Conservation (phyloP, 2,888 invertebrate species). For the Rhagonycha fulva region DNA sequence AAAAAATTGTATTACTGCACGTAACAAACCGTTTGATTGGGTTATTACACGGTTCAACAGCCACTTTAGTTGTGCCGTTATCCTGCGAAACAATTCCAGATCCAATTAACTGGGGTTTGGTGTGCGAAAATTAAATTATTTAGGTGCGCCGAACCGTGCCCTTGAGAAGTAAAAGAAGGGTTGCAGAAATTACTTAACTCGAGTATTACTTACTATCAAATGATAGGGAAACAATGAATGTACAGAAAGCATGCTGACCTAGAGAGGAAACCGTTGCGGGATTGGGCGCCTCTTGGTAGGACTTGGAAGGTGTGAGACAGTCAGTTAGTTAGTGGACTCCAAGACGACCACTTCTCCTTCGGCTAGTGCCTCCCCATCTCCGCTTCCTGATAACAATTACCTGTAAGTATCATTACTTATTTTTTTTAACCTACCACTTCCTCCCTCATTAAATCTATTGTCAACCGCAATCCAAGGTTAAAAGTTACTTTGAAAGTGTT, state of each 20-base stretch:
- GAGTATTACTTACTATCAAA: slow-evolving; percentile 29
- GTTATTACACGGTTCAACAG: slow-evolving; percentile 5
- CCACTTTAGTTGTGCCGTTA: not conserved
- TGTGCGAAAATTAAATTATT: not conserved
- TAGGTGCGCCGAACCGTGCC: slow-evolving; percentile 26
- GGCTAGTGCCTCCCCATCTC: slow-evolving; percentile 39
- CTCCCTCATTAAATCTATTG: slow-evolving; percentile 25
- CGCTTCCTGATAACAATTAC: slow-evolving; percentile 36
- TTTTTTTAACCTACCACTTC: slow-evolving; percentile 37
- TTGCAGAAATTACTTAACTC: slow-evolving; percentile 33
- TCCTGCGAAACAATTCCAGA: not conserved
- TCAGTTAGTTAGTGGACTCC: slow-evolving; percentile 50
- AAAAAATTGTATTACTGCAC: not conserved
- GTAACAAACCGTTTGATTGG: slow-evolving; percentile 7
- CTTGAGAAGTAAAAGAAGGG: slow-evolving; percentile 29
- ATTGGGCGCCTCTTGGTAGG: slow-evolving; percentile 46
- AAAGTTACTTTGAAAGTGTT: slow-evolving; percentile 36
- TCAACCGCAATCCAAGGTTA: slow-evolving; percentile 25
- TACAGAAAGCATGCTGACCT: slow-evolving; percentile 47
- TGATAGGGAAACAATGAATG: slow-evolving; percentile 43
- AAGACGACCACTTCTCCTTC: slow-evolving; percentile 48
- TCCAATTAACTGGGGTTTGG: not conserved
- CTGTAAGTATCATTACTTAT: slow-evolving; percentile 34
- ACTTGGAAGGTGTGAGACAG: slow-evolving; percentile 44
- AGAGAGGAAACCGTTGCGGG: slow-evolving; percentile 48